phyloP scores from a whole-genome alignment of 2,888 invertebrate species.

The Eupithecia vulgata region DNA sequence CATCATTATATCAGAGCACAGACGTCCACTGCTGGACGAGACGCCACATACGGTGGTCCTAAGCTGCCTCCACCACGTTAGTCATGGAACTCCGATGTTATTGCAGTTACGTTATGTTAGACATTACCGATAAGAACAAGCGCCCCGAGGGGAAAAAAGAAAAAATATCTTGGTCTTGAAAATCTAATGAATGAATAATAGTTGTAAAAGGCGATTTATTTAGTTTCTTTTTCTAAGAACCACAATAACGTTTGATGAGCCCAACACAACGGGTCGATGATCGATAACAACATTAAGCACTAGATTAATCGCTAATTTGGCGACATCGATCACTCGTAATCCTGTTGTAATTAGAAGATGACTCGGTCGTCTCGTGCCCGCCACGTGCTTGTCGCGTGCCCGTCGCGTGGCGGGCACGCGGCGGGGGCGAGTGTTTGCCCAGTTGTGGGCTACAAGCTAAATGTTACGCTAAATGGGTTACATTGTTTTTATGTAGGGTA shows the following conservation, averaged over 20 bases:
- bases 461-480: slow-evolving; percentile 22
- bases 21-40: too few relatives aligned
- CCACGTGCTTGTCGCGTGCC: slow-evolving; percentile 28
- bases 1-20: too few relatives aligned
- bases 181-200: too few relatives aligned
- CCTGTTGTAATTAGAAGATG: slow-evolving; percentile 37
- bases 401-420: slow-evolving; percentile 17
- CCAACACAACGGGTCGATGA: background rate
- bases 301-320: slow-evolving; percentile 36
- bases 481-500: slow-evolving; percentile 18
- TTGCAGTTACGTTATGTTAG: too few relatives aligned
- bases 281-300: slow-evolving; percentile 13
- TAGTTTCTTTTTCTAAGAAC: too few relatives aligned
- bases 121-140: too few relatives aligned
- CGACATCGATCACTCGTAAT: slow-evolving; percentile 32
- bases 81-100: too few relatives aligned
- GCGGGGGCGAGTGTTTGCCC: slow-evolving; percentile 30
- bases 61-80: too few relatives aligned
- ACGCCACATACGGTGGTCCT: too few relatives aligned
- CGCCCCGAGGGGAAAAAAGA: too few relatives aligned
- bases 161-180: too few relatives aligned
- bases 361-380: slow-evolving; percentile 16
- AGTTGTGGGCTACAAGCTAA: slow-evolving; percentile 30
- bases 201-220: too few relatives aligned
- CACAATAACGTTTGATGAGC: background rate